These are phyloP conservation scores for Mugil cephalus DNA, from an alignment of 2,113 vertebrate genomes.

Conservation along the genomic window DNA sequence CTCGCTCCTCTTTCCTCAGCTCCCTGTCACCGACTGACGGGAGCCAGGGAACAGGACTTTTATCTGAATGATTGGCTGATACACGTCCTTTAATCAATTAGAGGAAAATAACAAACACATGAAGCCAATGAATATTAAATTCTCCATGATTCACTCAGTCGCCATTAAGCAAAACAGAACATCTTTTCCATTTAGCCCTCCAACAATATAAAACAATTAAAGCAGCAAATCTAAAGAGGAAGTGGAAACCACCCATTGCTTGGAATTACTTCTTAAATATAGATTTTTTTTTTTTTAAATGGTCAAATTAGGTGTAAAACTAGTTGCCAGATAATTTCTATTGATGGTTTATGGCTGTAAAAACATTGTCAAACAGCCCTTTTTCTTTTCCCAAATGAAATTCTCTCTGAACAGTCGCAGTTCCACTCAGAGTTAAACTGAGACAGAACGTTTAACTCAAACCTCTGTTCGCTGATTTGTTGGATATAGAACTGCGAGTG, in stretches of 20 bases:
- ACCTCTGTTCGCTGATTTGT: slow-evolving; percentile 17
- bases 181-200: too few species aligned
- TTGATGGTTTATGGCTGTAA: too few species aligned
- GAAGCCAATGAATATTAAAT: not conserved
- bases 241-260: not conserved
- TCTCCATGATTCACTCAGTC: too few species aligned
- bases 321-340: not conserved
- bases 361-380: too few species aligned
- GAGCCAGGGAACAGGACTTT: not conserved
- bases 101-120: not conserved
- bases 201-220: not conserved
- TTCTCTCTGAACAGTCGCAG: too few species aligned
- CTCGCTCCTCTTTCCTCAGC: slow-evolving; percentile 41
- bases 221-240: not conserved
- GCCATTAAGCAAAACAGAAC: not conserved
- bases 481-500: not conserved
- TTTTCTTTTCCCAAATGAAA: too few species aligned
- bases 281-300: not conserved
- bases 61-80: not conserved
- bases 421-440: too few species aligned
- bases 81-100: not conserved
- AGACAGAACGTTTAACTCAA: slow-evolving; percentile 14
- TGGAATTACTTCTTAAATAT: not conserved
- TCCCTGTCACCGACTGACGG: slow-evolving; percentile 18
- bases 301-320: not conserved